These are phyloP conservation scores for Rhagonycha lutea DNA, from an alignment of 2,888 invertebrate genomes.

Conservation along the genomic window DNA sequence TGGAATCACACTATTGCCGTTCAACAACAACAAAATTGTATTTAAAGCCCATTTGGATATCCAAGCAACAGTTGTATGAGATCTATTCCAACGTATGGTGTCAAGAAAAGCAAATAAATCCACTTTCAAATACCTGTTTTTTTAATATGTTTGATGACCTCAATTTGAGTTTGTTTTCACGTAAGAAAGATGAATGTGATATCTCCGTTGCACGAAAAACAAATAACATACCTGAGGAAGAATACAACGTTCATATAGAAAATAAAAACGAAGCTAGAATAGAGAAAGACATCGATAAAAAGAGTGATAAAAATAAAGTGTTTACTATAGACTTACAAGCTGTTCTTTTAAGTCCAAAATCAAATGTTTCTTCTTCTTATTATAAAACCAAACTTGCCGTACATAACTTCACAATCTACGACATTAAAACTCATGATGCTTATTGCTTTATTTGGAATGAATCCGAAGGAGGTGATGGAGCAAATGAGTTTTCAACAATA, in stretches of 20 bases:
- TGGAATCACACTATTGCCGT: background rate
- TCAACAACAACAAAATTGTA: background rate
- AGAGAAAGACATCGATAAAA: background rate
- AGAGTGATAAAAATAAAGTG: background rate
- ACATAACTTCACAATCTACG: constrained; percentile 37
- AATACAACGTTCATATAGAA: background rate
- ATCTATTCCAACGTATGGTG: background rate
- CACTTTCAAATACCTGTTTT: background rate
- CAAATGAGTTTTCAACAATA: background rate
- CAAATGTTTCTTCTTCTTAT: background rate
- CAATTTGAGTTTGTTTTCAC: background rate
- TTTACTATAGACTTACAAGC: background rate
- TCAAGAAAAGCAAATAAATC: constrained; percentile 1
- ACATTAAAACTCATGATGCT: constrained; percentile 12
- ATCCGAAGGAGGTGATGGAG: background rate
- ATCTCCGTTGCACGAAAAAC: background rate
- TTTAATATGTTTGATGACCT: background rate
- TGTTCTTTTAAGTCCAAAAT: background rate
- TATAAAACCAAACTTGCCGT: constrained; percentile 29
- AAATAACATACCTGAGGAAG: background rate
- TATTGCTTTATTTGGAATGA: constrained; percentile 14
- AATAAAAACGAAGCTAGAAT: background rate
- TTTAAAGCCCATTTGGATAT: background rate
- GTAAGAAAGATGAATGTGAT: background rate
- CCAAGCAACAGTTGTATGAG: background rate